These are phyloP conservation scores for Anoura caudifer DNA, from an alignment of 2,113 vertebrate species.

Conservation along the genomic window DNA sequence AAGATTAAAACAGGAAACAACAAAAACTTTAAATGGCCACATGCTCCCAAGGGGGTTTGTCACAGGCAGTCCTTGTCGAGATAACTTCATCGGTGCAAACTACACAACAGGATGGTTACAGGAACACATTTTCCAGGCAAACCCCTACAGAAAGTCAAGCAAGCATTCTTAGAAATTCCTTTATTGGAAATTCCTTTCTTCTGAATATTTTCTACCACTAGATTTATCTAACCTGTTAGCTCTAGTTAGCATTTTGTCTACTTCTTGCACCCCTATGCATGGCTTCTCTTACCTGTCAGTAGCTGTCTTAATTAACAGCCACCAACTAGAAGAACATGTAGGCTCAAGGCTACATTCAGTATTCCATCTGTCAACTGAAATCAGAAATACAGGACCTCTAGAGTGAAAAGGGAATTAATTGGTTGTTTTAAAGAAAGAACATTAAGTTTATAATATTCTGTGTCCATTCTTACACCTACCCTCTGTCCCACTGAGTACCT, in stretches of 20 bases:
- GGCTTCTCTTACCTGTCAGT: neutral
- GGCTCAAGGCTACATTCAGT: neutral
- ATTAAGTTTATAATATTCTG: neutral
- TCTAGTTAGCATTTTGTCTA: neutral
- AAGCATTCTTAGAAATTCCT: too few relatives aligned
- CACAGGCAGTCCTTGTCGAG: neutral
- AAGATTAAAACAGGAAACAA: neutral
- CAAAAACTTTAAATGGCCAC: neutral
- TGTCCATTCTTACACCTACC: neutral
- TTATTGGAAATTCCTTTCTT: neutral
- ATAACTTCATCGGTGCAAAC: neutral
- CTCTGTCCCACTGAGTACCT: neutral
- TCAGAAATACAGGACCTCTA: neutral
- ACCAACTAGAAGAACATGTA: neutral
- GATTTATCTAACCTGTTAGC: neutral
- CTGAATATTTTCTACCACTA: neutral
- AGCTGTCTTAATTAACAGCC: neutral
- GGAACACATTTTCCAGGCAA: neutral
- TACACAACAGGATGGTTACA: neutral
- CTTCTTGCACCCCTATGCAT: neutral
- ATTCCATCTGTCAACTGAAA: neutral
- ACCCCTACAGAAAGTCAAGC: neutral
- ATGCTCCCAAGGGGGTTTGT: neutral
- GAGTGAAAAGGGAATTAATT: neutral
- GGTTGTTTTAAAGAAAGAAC: neutral